phyloP scores from a whole-genome alignment of 2,797 vertebrate genomes.

The Acrocephalus scirpaceus region DNA sequence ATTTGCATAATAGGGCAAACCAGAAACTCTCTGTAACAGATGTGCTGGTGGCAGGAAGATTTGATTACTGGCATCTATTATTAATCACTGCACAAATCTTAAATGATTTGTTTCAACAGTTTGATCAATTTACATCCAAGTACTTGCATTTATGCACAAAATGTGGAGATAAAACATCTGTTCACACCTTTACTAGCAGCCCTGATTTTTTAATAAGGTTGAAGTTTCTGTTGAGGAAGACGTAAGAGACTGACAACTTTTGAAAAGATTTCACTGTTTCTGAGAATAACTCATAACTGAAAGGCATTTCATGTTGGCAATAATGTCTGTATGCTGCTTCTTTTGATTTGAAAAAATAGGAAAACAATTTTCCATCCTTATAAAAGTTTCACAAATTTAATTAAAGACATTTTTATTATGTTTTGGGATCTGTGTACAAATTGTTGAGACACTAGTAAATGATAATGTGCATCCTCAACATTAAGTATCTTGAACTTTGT shows the following conservation, averaged over 20 bases:
- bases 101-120: constrained; percentile 82
- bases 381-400: not conserved
- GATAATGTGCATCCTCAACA: not conserved
- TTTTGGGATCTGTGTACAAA: not conserved
- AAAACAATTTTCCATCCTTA: not conserved
- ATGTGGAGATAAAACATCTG: constrained; percentile 80
- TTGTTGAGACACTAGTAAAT: not conserved
- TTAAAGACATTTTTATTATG: not conserved
- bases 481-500: not conserved
- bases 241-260: constrained; percentile 55
- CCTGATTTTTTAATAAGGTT: constrained; percentile 65
- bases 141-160: constrained; percentile 74
- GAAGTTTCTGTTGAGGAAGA: constrained; percentile 61
- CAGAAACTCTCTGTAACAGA: constrained; percentile 79
- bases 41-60: constrained; percentile 79
- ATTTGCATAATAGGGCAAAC: constrained; percentile 83
- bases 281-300: constrained; percentile 35
- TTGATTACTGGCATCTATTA: constrained; percentile 82
- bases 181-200: constrained; percentile 71
- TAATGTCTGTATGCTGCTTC: not conserved
- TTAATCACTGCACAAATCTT: constrained; percentile 83
- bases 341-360: not conserved
- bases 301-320: not conserved
- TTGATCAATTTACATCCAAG: constrained; percentile 79
- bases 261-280: constrained; percentile 35